A percentile compares a stretch with the other conserved stretches of the same genome.
Evolutionary conservation across 2,888 invertebrate species (phyloP).

Genomic region (Ophioninae sp.): DNA sequence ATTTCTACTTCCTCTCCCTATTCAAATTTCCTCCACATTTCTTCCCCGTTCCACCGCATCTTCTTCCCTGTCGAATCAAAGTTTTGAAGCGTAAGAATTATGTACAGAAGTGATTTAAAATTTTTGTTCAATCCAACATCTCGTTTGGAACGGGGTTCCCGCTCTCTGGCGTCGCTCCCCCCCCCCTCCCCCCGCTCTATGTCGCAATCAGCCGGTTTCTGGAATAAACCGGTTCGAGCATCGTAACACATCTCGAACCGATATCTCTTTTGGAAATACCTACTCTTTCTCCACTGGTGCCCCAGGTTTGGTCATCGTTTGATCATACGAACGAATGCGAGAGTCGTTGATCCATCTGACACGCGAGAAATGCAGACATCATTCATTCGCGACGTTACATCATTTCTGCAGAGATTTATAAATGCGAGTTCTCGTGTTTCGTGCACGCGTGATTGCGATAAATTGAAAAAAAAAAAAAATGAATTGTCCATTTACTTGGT

Average conservation of each 20-base stretch:
- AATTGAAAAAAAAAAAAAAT: too few species aligned
- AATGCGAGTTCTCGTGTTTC: not conserved
- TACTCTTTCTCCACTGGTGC: conserved; percentile 16
- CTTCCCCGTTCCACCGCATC: not conserved
- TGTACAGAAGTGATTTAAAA: conserved; percentile 14
- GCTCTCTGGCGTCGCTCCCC: not conserved
- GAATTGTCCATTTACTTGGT: too few species aligned
- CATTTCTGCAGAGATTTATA: not conserved
- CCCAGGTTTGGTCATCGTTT: not conserved
- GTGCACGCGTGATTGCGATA: too few species aligned
- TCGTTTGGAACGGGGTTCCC: conserved; percentile 23
- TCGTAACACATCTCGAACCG: conserved; percentile 30
- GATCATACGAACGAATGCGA: conserved; percentile 21
- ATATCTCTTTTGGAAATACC: conserved; percentile 54
- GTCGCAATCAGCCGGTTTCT: conserved; percentile 27
- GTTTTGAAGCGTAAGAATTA: conserved; percentile 10
- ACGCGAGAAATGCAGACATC: not conserved
- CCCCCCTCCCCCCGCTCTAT: not conserved
- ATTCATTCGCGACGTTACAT: not conserved
- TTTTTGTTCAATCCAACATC: not conserved
- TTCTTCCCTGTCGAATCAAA: not conserved
- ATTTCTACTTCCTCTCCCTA: too few species aligned
- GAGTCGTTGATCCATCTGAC: conserved; percentile 11
- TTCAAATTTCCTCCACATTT: too few species aligned
- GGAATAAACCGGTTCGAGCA: conserved; percentile 42